Percentiles rank a stretch among this genome's conserved stretches.
These are phyloP conservation scores for Mesitornis unicolor DNA, from an alignment of 2,113 vertebrate species.

Conservation along the genomic window DNA sequence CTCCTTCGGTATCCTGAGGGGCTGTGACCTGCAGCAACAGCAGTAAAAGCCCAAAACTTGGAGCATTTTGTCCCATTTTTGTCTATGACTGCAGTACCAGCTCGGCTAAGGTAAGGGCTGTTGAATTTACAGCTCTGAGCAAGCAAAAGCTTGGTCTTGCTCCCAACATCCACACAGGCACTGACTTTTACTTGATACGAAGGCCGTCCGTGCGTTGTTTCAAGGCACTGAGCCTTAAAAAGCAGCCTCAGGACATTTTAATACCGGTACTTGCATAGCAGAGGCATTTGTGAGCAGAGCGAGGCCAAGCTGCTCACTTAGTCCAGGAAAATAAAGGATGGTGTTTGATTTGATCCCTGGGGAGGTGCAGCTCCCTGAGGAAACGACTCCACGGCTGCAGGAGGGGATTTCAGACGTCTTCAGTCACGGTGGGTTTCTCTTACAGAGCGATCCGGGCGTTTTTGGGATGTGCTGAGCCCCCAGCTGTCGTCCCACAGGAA, in stretches of 20 bases:
- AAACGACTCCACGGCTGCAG: background rate
- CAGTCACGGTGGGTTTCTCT: background rate
- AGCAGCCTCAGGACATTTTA: background rate
- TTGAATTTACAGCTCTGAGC: background rate
- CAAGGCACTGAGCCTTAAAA: background rate
- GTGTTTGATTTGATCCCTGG: background rate
- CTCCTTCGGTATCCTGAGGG: background rate
- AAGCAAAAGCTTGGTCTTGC: background rate
- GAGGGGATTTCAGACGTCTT: background rate
- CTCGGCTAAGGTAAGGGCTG: no score
- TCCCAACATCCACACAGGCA: rapidly evolving
- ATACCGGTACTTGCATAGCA: rapidly evolving
- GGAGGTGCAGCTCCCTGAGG: background rate
- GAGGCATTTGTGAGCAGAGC: background rate
- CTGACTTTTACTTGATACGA: rapidly evolving
- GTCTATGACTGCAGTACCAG: no score
- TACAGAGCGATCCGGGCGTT: background rate
- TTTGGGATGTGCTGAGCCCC: background rate
- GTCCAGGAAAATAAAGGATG: rapidly evolving
- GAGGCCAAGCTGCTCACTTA: background rate
- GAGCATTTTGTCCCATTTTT: rapidly evolving
- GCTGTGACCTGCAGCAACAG: background rate
- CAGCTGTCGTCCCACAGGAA: background rate
- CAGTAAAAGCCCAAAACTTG: background rate
- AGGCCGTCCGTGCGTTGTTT: rapidly evolving